Evolutionary conservation across 2,113 vertebrate genomes (phyloP).

Genomic region (Micromys minutus): DNA sequence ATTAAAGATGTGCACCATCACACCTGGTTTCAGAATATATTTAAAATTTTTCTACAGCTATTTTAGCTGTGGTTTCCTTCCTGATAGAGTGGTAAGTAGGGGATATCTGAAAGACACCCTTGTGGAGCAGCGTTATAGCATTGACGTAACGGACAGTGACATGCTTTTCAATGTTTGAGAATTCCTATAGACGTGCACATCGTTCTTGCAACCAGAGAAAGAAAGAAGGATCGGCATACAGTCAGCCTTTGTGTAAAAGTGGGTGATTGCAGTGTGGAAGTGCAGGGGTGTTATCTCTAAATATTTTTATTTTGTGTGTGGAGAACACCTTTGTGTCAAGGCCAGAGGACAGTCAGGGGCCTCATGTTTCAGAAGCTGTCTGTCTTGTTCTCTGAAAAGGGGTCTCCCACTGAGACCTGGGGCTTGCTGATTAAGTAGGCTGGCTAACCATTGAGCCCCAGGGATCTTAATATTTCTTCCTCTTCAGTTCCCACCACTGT

Average conservation of each 20-base stretch:
- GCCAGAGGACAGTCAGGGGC: not conserved
- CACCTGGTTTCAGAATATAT: not conserved
- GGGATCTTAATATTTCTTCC: not conserved
- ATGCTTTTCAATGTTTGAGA: slow-evolving; percentile 18
- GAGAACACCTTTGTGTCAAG: not conserved
- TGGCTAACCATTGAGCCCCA: not conserved
- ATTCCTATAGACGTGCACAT: slow-evolving; percentile 3
- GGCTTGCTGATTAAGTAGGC: not conserved
- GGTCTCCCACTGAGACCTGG: not conserved
- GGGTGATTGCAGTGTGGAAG: not conserved
- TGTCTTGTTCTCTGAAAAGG: not conserved
- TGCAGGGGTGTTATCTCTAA: not conserved
- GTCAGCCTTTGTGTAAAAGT: not conserved
- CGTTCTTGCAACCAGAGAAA: not conserved
- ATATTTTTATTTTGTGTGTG: not conserved
- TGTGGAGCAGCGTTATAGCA: not conserved
- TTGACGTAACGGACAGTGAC: not conserved
- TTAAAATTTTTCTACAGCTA: not conserved
- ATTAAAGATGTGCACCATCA: not conserved
- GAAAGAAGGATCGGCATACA: not conserved
- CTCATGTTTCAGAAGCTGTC: not conserved
- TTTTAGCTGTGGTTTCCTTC: not conserved
- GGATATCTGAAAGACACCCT: not conserved
- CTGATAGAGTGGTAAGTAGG: not conserved
- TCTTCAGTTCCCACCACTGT: not conserved